These are phyloP conservation scores for Xiphorhynchus erythropygius DNA, from an alignment of 2,797 vertebrate genomes.

Conservation along the genomic window DNA sequence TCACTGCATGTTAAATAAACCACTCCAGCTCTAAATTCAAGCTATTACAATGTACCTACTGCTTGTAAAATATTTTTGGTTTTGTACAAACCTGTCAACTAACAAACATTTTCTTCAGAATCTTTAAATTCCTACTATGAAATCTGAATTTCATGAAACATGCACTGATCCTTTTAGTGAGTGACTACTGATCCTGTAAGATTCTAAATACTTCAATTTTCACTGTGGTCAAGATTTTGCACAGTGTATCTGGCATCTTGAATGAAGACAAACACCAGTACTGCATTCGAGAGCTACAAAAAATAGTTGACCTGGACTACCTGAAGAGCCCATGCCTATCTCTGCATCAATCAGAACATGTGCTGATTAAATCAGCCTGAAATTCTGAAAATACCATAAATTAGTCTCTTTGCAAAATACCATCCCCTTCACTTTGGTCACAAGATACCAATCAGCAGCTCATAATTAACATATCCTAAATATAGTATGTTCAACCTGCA, in stretches of 20 bases:
- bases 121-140: background rate
- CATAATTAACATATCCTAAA: background rate
- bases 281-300: background rate
- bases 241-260: background rate
- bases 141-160: background rate
- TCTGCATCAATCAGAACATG: background rate
- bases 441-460: background rate
- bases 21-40: background rate
- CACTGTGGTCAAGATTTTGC: background rate
- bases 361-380: background rate
- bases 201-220: background rate
- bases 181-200: background rate
- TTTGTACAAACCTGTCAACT: background rate
- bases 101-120: background rate
- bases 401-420: background rate
- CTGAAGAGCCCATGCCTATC: fast-evolving
- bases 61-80: background rate
- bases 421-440: background rate
- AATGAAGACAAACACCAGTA: background rate
- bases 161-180: background rate
- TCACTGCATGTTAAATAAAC: background rate
- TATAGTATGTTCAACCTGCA: background rate
- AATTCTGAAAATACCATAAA: background rate
- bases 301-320: background rate
- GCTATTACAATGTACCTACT: background rate